Base-by-base conservation (phyloP, 2,888 invertebrate species). In the Trachelus stipa region DNA sequence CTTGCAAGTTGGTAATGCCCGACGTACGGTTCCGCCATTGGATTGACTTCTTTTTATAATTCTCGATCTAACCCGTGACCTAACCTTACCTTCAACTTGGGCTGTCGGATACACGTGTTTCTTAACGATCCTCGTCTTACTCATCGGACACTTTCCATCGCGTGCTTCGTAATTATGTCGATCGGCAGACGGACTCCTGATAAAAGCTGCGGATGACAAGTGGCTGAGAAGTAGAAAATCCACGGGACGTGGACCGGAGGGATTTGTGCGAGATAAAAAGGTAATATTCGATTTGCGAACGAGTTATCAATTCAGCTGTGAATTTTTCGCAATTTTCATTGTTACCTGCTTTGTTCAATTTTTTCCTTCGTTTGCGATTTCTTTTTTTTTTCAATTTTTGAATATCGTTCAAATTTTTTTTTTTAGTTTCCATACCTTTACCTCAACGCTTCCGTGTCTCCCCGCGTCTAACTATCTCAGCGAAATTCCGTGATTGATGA, bases 401-500 rank as follows among this genome's bases (percentile, higher is more conserved):
- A 56, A 56, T 4, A 23, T 56, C 56, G 56, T 0, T 2, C 0
- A 23, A 1, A 40, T 23, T 56, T 23, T 23, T 40, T 11, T 15
- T 40, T 9, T 23, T 1, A 35, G 23, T 23, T 56, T 9, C 23
- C 23, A 23, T 23, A 23, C 56, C 56, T 56, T 56, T 23, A 23
- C 56, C 23, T 56, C 56, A 9, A 6, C 56, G 56, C 23, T 56
- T 23, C 23, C 23, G 56, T 15, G 56, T 56, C 23, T 56, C 23
- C 15, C 15, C 23, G 56, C 23, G 15, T 56, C 23, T 23, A 40
- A 11, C 71, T 71, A 30, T 31, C 56, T 23, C 71, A 15, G n/a
- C 34, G 68, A 68, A 84, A 85, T 86, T 83, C 2, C 81, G 83
- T 81, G 86, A 87, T 84, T 86, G 87, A 88, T 88, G 86, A 86